Base-by-base conservation (phyloP, 2,888 invertebrate genomes). In the Tetanocera ferruginea region DNA sequence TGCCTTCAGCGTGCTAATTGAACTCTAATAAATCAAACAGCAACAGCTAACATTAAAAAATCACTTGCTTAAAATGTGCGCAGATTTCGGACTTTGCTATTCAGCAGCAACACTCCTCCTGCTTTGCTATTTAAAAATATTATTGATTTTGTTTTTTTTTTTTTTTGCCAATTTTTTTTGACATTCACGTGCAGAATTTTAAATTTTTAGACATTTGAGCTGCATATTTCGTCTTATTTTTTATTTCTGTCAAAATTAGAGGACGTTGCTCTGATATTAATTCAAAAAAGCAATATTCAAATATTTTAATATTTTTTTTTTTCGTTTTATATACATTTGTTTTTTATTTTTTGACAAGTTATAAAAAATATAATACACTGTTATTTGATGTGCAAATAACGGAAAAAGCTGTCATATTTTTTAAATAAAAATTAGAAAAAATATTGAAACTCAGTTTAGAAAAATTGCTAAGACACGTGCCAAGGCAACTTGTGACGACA, bases 141-240 rank as follows among this genome's bases (percentile, higher is more conserved):
- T 19, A 62, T 62, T 28, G 31, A 5, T n/a, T 28, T n/a, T 34
- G 34, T 23, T 34, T 28, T 62, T 28, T 14, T 5, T n/a, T 28
- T n/a, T 34, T 64, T 23, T 34, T 28, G 34, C 64, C n/a, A 2
- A 64, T 5, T 64, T 34, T 17, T 34, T 17, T 31, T 34, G 28
- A 5, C 17, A 17, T 11, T 64, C 69, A 69, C 69, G 17, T 43
- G 67, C 25, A 49, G 67, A 67, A 67, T 67, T 66, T 67, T 43
- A 49, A 67, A 37, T 67, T 67, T 23, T 34, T 0, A 14, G 14
- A 11, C 43, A 43, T 11, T 9, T 43, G 14, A 64, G 17, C 17
- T 34, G 11, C 1, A 64, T 8, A 34, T n/a, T 52, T 52, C n/a
- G n/a, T n/a, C n/a, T n/a, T n/a, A n/a, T 52, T 17, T 17, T 52